A percentile compares a stretch with the other conserved stretches of the same genome.
Conservation (phyloP, 2,113 vertebrate species). For the Aegithalos caudatus region DNA sequence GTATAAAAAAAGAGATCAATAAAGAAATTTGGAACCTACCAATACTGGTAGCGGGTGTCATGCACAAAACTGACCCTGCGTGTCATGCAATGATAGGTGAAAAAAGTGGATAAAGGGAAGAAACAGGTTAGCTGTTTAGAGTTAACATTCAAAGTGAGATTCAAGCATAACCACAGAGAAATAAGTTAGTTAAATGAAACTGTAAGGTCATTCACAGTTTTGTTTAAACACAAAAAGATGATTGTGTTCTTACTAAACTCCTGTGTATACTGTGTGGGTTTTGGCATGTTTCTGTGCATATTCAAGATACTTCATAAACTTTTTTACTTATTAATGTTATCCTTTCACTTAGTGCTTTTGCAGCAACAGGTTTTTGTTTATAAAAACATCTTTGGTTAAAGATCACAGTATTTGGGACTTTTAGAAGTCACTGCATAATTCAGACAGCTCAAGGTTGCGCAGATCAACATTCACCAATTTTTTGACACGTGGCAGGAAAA, state of each 20-base stretch:
- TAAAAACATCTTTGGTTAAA: background rate
- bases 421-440: background rate
- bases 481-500: background rate
- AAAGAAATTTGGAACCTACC: conserved; percentile 95
- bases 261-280: background rate
- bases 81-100: conserved; percentile 86
- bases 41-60: conserved; percentile 99
- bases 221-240: conserved; percentile 10
- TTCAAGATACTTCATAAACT: background rate
- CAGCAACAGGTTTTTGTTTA: background rate
- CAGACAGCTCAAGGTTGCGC: background rate
- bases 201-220: conserved; percentile 73
- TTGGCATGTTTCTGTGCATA: background rate
- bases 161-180: conserved; percentile 79
- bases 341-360: background rate
- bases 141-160: conserved; percentile 84
- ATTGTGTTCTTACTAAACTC: conserved; percentile 1
- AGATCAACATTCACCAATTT: background rate
- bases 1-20: conserved; percentile 76
- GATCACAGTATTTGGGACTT: background rate
- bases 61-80: conserved; percentile 99
- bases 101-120: conserved; percentile 84
- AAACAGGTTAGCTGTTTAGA: conserved; percentile 87
- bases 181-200: conserved; percentile 76
- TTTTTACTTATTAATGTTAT: background rate